phyloP scores from a whole-genome alignment of 2,797 vertebrate genomes.

The Oreochromis grahami region DNA sequence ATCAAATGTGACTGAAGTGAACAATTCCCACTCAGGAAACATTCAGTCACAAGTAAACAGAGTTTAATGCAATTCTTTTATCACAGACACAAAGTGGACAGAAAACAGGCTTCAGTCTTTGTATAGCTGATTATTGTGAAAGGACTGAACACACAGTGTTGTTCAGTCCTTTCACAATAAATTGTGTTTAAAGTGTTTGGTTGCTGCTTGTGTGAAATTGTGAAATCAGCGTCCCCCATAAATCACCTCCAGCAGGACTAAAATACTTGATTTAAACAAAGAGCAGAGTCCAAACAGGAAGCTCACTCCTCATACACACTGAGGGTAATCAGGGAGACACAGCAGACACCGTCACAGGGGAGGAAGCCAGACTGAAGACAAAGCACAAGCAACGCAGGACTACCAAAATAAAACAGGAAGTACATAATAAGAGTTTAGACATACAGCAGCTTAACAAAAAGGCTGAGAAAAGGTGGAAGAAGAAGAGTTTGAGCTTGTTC shows the following conservation, averaged over 20 bases:
- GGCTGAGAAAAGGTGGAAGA: no score
- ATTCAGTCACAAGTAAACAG: not conserved
- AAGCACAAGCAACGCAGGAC: not conserved
- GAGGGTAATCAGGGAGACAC: no score
- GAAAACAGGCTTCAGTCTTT: not conserved
- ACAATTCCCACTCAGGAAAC: not conserved
- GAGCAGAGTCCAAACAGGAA: no score
- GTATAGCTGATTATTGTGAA: not conserved
- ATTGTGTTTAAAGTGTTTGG: no score
- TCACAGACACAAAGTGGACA: not conserved
- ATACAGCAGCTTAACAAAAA: no score
- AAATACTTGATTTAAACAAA: no score
- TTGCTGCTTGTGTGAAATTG: no score
- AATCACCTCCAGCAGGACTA: no score
- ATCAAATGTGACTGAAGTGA: not conserved
- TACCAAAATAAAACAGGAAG: not conserved
- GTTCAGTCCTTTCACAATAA: not conserved
- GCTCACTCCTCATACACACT: no score
- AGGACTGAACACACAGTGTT: not conserved
- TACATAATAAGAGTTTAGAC: not conserved
- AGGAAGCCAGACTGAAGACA: not conserved
- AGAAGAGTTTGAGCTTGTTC: no score
- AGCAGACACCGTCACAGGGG: no score
- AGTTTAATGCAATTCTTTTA: rapidly evolving
- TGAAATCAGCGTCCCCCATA: no score